phyloP scores from a whole-genome alignment of 2,113 vertebrate genomes.

The Scomber scombrus region DNA sequence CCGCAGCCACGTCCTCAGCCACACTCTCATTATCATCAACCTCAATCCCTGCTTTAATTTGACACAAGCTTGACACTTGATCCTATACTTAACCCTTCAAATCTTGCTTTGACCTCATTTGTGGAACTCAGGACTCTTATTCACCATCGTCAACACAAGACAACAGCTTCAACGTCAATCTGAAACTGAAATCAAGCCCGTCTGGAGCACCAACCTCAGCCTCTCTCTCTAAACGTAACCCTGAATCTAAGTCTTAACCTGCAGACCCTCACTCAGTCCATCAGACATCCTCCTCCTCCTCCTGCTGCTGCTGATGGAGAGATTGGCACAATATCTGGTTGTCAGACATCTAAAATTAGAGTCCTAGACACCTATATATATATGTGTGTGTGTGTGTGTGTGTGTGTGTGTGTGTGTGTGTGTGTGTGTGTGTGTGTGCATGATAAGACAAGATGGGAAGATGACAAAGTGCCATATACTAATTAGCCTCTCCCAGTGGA shows the following conservation, averaged over 20 bases:
- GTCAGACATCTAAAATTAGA: constrained; percentile 77
- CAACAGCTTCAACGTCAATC: too few relatives aligned
- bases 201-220: not conserved
- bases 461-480: constrained; percentile 72
- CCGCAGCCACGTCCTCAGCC: not conserved
- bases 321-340: constrained; percentile 60
- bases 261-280: constrained; percentile 47
- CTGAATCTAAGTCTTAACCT: constrained; percentile 10
- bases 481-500: constrained; percentile 74
- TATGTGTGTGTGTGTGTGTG: too few relatives aligned
- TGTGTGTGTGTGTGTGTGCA: constrained; percentile 41
- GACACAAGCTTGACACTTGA: too few relatives aligned
- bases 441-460: constrained; percentile 65
- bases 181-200: too few relatives aligned
- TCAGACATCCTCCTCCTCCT: constrained; percentile 43
- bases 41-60: too few relatives aligned
- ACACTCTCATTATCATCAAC: too few relatives aligned
- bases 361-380: constrained; percentile 63
- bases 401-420: too few relatives aligned
- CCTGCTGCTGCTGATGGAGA: constrained; percentile 32
- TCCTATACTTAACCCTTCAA: too few relatives aligned
- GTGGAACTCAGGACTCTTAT: too few relatives aligned
- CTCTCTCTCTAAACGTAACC: too few relatives aligned
- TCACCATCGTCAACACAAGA: too few relatives aligned
- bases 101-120: too few relatives aligned